Evolutionary conservation across 1,140 invertebrate species (phyloP).

Genomic region (Thereuonema tuberculata): DNA sequence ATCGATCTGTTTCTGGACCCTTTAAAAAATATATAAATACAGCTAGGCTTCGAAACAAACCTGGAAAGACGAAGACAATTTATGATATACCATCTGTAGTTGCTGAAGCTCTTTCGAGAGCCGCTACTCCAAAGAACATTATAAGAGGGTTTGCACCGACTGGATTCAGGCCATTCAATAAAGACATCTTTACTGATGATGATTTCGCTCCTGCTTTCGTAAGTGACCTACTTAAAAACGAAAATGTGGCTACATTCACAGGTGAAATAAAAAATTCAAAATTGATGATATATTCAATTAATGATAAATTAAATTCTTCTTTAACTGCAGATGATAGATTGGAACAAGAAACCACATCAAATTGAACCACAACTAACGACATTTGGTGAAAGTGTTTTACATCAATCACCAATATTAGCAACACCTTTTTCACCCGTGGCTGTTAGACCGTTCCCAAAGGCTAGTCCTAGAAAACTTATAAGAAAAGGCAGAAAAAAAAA

Average conservation of each 20-base stretch:
- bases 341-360: neutral
- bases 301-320: neutral
- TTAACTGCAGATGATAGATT: neutral
- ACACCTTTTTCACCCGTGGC: too few species aligned
- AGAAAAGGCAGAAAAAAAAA: too few species aligned
- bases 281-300: too few species aligned
- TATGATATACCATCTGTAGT: conserved; percentile 17
- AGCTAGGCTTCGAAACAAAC: conserved; percentile 16
- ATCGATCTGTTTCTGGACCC: conserved; percentile 18
- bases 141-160: conserved; percentile 15
- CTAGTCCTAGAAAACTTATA: too few species aligned
- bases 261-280: neutral
- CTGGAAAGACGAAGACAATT: conserved; percentile 18
- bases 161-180: conserved; percentile 6
- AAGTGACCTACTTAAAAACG: neutral
- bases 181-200: neutral
- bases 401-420: too few species aligned
- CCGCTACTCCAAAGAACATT: conserved; percentile 15
- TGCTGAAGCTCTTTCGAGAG: conserved; percentile 12
- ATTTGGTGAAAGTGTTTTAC: neutral
- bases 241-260: neutral
- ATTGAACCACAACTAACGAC: neutral
- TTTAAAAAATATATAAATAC: conserved; percentile 15
- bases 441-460: too few species aligned
- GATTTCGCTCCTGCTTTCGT: neutral